Percentiles rank a stretch among this genome's conserved stretches.
phyloP scores from a whole-genome alignment of 2,888 invertebrate species.

The Aphidoletes aphidimyza region DNA sequence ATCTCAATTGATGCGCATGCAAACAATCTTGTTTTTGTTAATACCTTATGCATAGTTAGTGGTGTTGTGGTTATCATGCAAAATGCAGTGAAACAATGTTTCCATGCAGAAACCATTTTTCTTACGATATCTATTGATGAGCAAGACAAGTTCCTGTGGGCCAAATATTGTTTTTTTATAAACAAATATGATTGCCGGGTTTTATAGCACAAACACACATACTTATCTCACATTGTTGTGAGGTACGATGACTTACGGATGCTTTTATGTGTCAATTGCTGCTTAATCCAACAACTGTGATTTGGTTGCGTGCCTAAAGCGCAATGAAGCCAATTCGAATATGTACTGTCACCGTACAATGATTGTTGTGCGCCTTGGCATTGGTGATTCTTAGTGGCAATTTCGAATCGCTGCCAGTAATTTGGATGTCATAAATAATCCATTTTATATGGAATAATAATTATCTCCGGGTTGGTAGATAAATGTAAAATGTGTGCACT shows the following conservation, averaged over 20 bases:
- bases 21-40: no score
- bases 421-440: conserved; percentile 17
- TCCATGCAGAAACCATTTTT: not conserved
- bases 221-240: no score
- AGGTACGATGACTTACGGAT: not conserved
- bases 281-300: no score
- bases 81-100: not conserved
- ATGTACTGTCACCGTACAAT: no score
- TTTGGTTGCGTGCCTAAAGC: not conserved
- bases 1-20: no score
- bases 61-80: not conserved
- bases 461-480: not conserved
- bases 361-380: not conserved
- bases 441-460: conserved; percentile 43
- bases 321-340: conserved; percentile 26
- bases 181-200: no score
- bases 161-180: no score
- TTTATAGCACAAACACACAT: no score
- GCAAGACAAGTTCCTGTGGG: no score
- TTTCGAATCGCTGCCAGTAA: not conserved
- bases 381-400: not conserved
- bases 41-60: no score
- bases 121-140: no score
- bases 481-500: not conserved
- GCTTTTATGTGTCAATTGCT: no score